Conservation (phyloP, 2,113 vertebrate genomes). For the Prochilodus magdalenae region DNA sequence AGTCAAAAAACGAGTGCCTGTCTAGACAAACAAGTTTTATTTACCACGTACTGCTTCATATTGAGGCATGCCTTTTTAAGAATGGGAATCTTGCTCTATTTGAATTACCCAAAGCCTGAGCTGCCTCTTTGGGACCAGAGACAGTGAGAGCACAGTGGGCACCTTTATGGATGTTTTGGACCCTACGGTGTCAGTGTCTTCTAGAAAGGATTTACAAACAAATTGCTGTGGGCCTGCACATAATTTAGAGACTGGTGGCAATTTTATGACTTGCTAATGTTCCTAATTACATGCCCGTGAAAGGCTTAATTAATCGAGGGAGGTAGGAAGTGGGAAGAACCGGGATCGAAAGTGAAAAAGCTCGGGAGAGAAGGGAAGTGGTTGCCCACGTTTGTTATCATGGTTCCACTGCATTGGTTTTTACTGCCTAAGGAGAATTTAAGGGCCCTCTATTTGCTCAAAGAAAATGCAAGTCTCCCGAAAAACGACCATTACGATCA, state of each 20-base stretch:
- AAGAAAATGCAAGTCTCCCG: conserved; percentile 98
- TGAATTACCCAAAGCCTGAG: conserved; percentile 20
- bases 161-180: conserved; percentile 90
- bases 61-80: conserved; percentile 8
- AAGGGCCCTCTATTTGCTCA: conserved; percentile 98
- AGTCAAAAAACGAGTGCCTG: neutral
- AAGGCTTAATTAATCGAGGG: conserved; percentile 99
- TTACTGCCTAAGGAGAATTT: conserved; percentile 99
- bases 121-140: conserved; percentile 55
- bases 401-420: conserved; percentile 99
- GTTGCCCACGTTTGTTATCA: conserved; percentile 96
- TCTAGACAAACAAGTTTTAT: neutral
- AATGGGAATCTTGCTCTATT: neutral
- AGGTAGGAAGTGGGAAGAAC: conserved; percentile 84
- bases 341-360: conserved; percentile 54
- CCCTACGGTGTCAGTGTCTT: conserved; percentile 95
- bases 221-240: conserved; percentile 98
- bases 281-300: conserved; percentile 99
- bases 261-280: conserved; percentile 99
- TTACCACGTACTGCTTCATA: conserved; percentile 6
- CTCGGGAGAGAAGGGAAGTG: conserved; percentile 64
- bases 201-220: conserved; percentile 97
- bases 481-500: conserved; percentile 98
- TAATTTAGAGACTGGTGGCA: conserved; percentile 99
- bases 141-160: conserved; percentile 85